Evolutionary conservation across 2,113 vertebrate genomes (phyloP), one percentile per base, ranked within the genome.

Genomic region (Macquaria australasica): DNA sequence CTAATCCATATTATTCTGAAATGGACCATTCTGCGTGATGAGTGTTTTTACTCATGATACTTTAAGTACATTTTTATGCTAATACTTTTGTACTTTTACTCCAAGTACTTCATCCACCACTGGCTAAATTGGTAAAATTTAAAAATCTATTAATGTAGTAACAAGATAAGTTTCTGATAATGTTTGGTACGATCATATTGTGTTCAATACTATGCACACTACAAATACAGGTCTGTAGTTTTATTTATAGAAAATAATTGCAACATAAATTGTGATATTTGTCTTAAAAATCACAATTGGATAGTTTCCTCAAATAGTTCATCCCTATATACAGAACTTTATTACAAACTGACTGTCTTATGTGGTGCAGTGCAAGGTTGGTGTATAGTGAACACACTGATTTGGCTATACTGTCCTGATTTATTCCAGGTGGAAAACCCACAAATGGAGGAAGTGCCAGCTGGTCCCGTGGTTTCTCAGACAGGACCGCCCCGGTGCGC

Each of bases 371-470:
- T 71, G 6, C 45, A 39, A 4, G 60, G 60, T 0, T n/a, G 6
- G 1, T 63, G 34, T 68, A 43, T 14, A 21, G 20, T 14, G 0
- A 74, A 51, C 37, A 3, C 16, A 16, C 2, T 82, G 48, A 55
- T 37, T 28, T 60, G 14, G 1, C 34, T 58, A 1, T 10, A 18
- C 14, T 39, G 51, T 59, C 39, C 25, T 64, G 25, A 56, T 83
- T 59, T 15, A 60, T 86, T 90, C 14, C 87, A 99, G 98, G 85
- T 99, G 98, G 98, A 99, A 99, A 92, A 97, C 97, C 0, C 98
- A 99, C 93, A 99, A 99, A 71, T 99, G 98, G 98, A 97, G 97
- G 73, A 95, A 97, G 70, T 99, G 98, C 94, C 98, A 99, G 66
- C 92, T 99, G 63, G 98, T 99, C 0, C 98, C 98, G 0, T 99